Evolutionary conservation across 2,113 vertebrate genomes (phyloP), one percentile per base, ranked within the genome.

Genomic region (Phalacrocorax brasilianus): DNA sequence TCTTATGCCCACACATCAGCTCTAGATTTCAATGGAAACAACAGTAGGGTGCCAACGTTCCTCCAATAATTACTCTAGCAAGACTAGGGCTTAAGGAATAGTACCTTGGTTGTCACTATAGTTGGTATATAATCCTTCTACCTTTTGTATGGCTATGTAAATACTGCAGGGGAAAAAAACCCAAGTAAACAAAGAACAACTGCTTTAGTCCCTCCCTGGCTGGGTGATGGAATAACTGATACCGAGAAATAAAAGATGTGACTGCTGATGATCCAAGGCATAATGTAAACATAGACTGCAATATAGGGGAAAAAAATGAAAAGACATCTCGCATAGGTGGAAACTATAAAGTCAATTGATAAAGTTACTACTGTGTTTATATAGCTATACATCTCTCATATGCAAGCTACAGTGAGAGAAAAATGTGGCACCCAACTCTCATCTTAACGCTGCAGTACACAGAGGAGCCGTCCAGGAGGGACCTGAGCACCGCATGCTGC

Each of bases 401-500:
- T 12, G 33, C 33, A 75, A 91, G 38, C 17, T 47, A 56, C 49
- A 47, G 28, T 28, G 77, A 93, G 55, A 66, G 61, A 42, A 45
- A 59, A 70, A 32, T 2, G 30, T 32, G 66, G 22, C 44, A 53
- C 61, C 55, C 55, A 40, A 2, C 44, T 68, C 85, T 21, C 20
- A 90, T 59, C 28, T 59, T 27, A 35, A 26, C 0, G 12, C 42
- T 77, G 84, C 26, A 85, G 42, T 11, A 44, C 67, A 56, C 2
- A 2, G 49, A 35, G 77, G 24, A 89, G 72, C 38, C 7, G 0
- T 14, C 47, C 68, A 55, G 70, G 53, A 49, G 47, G 53, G 68
- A 75, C 15, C 35, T 21, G 49, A 55, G 76, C 42, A 15, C 38
- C 12, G 38, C 17, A 28, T 0, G 0, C 16, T 4, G 4, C 67